These are phyloP conservation scores for Oophaga pumilio DNA, from an alignment of 2,113 vertebrate genomes.

Conservation along the genomic window DNA sequence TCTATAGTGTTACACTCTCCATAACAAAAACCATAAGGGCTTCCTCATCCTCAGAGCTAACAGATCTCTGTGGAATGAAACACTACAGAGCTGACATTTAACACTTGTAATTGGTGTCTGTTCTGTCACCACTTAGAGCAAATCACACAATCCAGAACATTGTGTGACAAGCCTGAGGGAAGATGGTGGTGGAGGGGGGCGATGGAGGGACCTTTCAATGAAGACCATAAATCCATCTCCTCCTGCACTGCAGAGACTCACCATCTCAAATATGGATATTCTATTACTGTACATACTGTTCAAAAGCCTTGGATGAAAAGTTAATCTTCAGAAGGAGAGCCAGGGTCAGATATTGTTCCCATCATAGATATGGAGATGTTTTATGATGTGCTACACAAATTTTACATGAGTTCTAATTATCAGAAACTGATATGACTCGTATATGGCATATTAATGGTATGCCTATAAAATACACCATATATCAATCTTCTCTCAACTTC, in stretches of 20 bases:
- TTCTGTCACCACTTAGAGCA: conserved; percentile 23
- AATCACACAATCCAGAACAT: conserved; percentile 29
- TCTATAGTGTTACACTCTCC: not conserved
- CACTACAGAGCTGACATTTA: conserved; percentile 44
- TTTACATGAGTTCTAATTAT: not conserved
- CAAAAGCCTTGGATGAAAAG: not conserved
- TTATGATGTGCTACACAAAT: not conserved
- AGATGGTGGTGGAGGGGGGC: not conserved
- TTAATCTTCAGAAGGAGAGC: not conserved
- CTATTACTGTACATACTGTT: not conserved
- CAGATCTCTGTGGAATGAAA: conserved; percentile 5
- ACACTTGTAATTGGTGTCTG: conserved; percentile 40
- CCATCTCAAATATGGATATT: not conserved
- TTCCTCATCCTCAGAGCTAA: not conserved
- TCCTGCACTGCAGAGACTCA: not conserved
- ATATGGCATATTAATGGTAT: not conserved
- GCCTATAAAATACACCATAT: not conserved
- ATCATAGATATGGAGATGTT: not conserved
- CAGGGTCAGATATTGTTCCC: not conserved
- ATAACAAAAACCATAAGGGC: not conserved
- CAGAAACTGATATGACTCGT: not conserved
- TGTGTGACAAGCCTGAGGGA: not conserved
- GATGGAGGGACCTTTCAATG: not conserved
- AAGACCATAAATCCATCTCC: not conserved
- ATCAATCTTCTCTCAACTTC: too few relatives aligned